phyloP scores from a whole-genome alignment of 2,888 invertebrate genomes.

The Melanargia galathea region DNA sequence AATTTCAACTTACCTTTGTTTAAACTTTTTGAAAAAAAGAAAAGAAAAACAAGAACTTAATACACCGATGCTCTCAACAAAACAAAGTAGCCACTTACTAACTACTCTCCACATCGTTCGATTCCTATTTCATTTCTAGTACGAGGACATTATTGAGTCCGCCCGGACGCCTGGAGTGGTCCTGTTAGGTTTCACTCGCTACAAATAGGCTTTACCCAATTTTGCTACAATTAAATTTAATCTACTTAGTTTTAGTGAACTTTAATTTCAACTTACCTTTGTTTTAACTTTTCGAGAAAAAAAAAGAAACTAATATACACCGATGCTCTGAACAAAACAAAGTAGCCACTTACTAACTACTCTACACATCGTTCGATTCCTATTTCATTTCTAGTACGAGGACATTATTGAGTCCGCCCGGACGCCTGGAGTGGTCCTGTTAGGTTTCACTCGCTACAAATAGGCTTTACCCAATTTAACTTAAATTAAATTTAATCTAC shows the following conservation, averaged over 20 bases:
- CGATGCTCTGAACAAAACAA: neutral
- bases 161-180: slow-evolving; percentile 28
- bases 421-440: slow-evolving; percentile 33
- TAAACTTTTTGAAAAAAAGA: no score
- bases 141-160: slow-evolving; percentile 32
- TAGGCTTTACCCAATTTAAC: no score
- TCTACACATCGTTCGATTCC: slow-evolving; percentile 3
- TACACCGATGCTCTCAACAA: neutral
- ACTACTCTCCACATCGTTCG: slow-evolving; percentile 4
- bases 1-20: no score
- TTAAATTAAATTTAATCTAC: no score
- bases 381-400: slow-evolving; percentile 16
- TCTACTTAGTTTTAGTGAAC: no score
- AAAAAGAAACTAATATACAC: neutral
- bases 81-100: neutral
- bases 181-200: slow-evolving; percentile 36
- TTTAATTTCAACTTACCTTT: no score
- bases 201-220: slow-evolving; percentile 35
- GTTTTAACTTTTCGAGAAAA: neutral
- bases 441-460: slow-evolving; percentile 36
- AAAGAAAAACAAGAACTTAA: neutral
- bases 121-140: slow-evolving; percentile 16
- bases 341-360: neutral
- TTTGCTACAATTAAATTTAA: no score
- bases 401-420: slow-evolving; percentile 32